Evolutionary conservation across 2,113 vertebrate genomes (phyloP).

Genomic region (Perca flavescens): DNA sequence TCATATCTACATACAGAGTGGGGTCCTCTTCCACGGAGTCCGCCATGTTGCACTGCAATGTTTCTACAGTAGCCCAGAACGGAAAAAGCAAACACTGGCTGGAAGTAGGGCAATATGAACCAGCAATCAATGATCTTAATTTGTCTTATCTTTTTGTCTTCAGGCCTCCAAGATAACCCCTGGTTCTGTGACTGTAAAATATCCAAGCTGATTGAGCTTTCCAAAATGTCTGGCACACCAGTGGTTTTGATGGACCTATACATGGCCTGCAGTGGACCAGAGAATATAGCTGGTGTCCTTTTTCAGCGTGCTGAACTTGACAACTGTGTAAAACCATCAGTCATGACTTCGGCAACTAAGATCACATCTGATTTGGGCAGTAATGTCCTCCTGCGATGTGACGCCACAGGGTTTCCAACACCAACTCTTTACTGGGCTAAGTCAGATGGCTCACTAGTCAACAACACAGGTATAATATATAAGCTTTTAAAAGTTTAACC

Average conservation of each 20-base stretch:
- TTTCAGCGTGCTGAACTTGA: conserved; percentile 93
- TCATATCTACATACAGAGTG: too few species aligned
- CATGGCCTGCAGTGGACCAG: conserved; percentile 90
- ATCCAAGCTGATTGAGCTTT: conserved; percentile 93
- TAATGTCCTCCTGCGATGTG: conserved; percentile 94
- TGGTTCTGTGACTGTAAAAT: conserved; percentile 97
- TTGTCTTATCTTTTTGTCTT: conserved; percentile 5
- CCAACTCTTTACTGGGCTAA: conserved; percentile 90
- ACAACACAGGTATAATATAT: conserved; percentile 89
- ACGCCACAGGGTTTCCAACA: conserved; percentile 91
- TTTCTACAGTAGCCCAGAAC: too few species aligned
- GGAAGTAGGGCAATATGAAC: neutral
- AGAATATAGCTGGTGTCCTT: conserved; percentile 88
- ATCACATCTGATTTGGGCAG: conserved; percentile 92
- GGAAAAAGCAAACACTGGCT: too few species aligned
- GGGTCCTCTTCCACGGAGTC: too few species aligned
- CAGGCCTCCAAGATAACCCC: conserved; percentile 97
- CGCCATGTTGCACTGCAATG: too few species aligned
- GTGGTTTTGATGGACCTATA: conserved; percentile 90
- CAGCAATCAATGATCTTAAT: neutral
- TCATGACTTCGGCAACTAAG: conserved; percentile 96
- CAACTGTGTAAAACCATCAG: conserved; percentile 91
- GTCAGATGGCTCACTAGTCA: conserved; percentile 82
- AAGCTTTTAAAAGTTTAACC: neutral
- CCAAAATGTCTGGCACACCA: conserved; percentile 85